These are phyloP conservation scores for Edolisoma coerulescens DNA, from an alignment of 2,113 vertebrate genomes.

Conservation along the genomic window DNA sequence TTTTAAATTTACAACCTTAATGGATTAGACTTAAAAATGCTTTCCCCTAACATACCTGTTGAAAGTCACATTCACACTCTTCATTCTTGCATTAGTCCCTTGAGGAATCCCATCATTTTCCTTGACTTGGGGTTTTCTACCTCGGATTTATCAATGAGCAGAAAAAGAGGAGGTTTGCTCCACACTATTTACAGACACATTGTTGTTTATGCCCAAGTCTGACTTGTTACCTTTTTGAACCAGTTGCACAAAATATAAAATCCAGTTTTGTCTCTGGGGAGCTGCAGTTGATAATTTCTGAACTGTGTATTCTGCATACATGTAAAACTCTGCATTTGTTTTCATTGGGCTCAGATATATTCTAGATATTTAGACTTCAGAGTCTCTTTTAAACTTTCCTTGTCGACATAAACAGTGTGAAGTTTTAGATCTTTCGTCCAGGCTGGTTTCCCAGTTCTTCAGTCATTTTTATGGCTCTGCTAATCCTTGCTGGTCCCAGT, in stretches of 20 bases:
- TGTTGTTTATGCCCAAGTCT: not conserved
- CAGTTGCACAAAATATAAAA: not conserved
- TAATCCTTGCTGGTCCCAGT: not conserved
- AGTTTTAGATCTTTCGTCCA: not conserved
- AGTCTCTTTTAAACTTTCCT: not conserved
- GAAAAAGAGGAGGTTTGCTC: not conserved
- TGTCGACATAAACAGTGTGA: not conserved
- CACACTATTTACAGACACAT: not conserved
- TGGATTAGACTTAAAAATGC: not conserved
- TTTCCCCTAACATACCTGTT: not conserved
- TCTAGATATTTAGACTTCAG: not conserved
- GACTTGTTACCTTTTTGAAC: not conserved
- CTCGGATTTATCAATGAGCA: not conserved
- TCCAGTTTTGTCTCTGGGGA: not conserved
- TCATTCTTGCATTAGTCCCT: not conserved
- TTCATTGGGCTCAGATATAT: not conserved
- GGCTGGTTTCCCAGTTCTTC: not conserved
- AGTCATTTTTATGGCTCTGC: not conserved
- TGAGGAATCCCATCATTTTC: not conserved
- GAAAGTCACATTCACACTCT: accelerated
- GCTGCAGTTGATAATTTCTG: not conserved
- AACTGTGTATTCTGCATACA: not conserved
- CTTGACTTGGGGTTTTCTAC: not conserved
- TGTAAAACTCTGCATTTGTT: not conserved
- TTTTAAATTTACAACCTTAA: not conserved